A percentile compares a stretch with the other conserved stretches of the same genome.
phyloP scores from a whole-genome alignment of 2,888 invertebrate species.

The Capitulum mitella region DNA sequence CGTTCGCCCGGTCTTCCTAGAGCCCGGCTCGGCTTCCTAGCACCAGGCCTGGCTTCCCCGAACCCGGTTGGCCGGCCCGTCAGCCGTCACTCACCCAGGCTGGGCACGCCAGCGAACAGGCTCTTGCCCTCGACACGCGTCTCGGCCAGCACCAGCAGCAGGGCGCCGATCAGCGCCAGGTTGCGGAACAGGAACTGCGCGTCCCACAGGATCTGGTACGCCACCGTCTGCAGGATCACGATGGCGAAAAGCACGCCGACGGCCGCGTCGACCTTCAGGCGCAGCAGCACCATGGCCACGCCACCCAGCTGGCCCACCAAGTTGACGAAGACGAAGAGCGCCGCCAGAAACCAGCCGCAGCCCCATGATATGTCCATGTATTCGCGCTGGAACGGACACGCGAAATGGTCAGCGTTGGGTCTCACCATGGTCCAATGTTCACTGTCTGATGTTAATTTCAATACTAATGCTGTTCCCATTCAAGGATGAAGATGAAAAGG shows the following conservation, averaged over 20 bases:
- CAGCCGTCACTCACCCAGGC: conserved; percentile 52
- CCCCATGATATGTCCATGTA: conserved; percentile 98
- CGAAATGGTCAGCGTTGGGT: too few relatives aligned
- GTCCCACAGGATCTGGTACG: conserved; percentile 97
- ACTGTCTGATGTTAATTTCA: too few relatives aligned
- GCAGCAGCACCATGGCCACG: conserved; percentile 88
- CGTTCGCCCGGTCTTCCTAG: not conserved
- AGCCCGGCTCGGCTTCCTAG: too few relatives aligned
- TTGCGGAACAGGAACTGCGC: conserved; percentile 93
- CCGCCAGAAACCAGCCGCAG: conserved; percentile 88
- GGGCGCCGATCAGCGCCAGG: conserved; percentile 92
- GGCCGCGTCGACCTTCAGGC: conserved; percentile 83
- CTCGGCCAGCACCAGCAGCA: conserved; percentile 92
- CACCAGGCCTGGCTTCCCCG: too few relatives aligned
- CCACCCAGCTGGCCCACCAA: conserved; percentile 92
- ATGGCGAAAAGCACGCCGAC: conserved; percentile 91
- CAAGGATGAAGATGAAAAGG: too few relatives aligned
- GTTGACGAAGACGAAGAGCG: conserved; percentile 90
- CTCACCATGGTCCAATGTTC: too few relatives aligned
- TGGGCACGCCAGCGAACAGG: conserved; percentile 91
- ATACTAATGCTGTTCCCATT: too few relatives aligned
- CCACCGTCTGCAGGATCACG: conserved; percentile 89
- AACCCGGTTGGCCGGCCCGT: too few relatives aligned
- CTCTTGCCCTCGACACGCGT: conserved; percentile 85
- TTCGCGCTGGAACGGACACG: conserved; percentile 55